Evolutionary conservation across 2,113 vertebrate genomes (phyloP).

Genomic region (Silurus asotus): DNA sequence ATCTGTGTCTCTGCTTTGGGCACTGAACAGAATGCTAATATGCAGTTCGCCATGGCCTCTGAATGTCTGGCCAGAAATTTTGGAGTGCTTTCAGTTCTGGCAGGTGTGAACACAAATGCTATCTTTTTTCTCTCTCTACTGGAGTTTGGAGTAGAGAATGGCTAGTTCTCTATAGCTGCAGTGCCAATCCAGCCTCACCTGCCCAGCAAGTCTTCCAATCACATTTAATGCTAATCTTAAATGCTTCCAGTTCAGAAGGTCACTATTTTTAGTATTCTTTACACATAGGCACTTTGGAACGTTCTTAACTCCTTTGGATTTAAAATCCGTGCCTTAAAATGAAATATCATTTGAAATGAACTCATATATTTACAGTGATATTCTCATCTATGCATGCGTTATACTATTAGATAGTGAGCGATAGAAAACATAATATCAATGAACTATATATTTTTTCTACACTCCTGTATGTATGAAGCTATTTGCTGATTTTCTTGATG

Average conservation of each 20-base stretch:
- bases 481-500: not conserved
- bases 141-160: not conserved
- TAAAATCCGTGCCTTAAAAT: not conserved
- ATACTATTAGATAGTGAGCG: not conserved
- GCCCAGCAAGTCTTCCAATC: not conserved
- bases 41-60: conserved; percentile 53
- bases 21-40: conserved; percentile 67
- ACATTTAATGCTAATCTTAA: not conserved
- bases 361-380: not conserved
- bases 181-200: not conserved
- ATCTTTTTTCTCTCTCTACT: conserved; percentile 21
- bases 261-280: not conserved
- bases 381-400: not conserved
- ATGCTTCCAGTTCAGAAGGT: conserved; percentile 1
- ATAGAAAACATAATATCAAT: not conserved
- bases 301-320: conserved; percentile 9
- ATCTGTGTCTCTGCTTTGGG: conserved; percentile 39
- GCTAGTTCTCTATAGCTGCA: not conserved
- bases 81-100: conserved; percentile 67
- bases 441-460: not conserved
- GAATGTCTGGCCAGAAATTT: conserved; percentile 46
- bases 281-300: not conserved
- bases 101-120: conserved; percentile 65
- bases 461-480: not conserved
- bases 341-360: not conserved